These are phyloP conservation scores for Sciurus vulgaris DNA, from an alignment of 2,797 vertebrate species.

Conservation along the genomic window DNA sequence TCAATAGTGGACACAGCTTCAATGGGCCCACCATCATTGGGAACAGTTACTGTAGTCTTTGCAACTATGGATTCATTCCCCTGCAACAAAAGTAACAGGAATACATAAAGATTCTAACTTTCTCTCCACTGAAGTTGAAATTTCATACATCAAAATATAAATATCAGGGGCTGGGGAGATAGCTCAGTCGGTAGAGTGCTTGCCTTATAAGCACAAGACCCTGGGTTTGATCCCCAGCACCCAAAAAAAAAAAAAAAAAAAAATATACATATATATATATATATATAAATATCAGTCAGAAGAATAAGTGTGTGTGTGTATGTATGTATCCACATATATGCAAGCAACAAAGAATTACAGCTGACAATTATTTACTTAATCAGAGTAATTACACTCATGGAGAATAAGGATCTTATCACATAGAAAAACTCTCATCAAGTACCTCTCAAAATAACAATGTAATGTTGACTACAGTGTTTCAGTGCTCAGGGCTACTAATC, in stretches of 20 bases:
- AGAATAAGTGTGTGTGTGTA: too few relatives aligned
- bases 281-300: too few relatives aligned
- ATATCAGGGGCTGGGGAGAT: neutral
- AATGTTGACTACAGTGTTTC: slow-evolving; percentile 30
- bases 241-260: too few relatives aligned
- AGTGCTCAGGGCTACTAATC: neutral
- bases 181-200: too few relatives aligned
- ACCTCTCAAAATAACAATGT: slow-evolving; percentile 32
- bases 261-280: too few relatives aligned
- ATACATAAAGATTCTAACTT: slow-evolving; percentile 29
- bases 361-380: slow-evolving; percentile 31
- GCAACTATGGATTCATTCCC: slow-evolving; percentile 96
- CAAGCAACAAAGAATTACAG: slow-evolving; percentile 55
- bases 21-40: slow-evolving; percentile 93
- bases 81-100: slow-evolving; percentile 84
- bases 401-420: slow-evolving; percentile 21
- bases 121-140: slow-evolving; percentile 10
- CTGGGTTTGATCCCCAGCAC: too few relatives aligned
- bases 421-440: slow-evolving; percentile 56
- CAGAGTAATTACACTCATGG: slow-evolving; percentile 38
- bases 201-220: too few relatives aligned
- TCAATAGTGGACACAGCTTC: slow-evolving; percentile 97
- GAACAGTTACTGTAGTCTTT: slow-evolving; percentile 96
- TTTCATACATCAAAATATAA: slow-evolving; percentile 38
- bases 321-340: neutral